These are phyloP conservation scores for Ranitomeya imitator DNA, from an alignment of 2,113 vertebrate species.

Conservation along the genomic window DNA sequence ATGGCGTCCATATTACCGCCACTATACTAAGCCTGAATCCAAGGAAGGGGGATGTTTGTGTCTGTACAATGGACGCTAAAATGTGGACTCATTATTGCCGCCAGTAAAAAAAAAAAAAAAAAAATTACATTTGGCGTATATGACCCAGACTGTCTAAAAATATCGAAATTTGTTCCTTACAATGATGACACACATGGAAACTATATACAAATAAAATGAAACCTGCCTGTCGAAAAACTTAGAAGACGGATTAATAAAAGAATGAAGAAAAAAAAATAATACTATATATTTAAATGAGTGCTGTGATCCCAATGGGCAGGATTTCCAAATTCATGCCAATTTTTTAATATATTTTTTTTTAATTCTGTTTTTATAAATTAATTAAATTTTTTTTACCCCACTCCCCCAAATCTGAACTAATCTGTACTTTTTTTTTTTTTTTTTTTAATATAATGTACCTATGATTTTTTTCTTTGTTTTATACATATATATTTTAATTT, in stretches of 20 bases:
- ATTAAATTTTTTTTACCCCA: constrained; percentile 65
- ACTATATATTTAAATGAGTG: constrained; percentile 52
- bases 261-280: constrained; percentile 9
- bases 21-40: not conserved
- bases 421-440: constrained; percentile 69
- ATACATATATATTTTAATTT: constrained; percentile 61
- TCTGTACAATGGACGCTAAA: not conserved
- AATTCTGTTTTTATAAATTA: constrained; percentile 74
- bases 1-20: not conserved
- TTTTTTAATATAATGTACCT: constrained; percentile 62
- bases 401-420: constrained; percentile 65
- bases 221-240: constrained; percentile 59
- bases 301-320: constrained; percentile 53
- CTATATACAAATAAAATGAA: constrained; percentile 66
- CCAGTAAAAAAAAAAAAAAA: not conserved
- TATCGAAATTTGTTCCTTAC: constrained; percentile 38
- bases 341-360: constrained; percentile 54
- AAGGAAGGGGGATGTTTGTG: not conserved
- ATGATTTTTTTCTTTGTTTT: constrained; percentile 63
- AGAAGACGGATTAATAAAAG: constrained; percentile 41
- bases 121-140: constrained; percentile 39
- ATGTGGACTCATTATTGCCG: not conserved
- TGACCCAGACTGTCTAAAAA: constrained; percentile 55
- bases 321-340: constrained; percentile 51
- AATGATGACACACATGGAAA: constrained; percentile 47